Evolutionary conservation across 2,113 vertebrate genomes (phyloP).

Genomic region (Felis chaus): DNA sequence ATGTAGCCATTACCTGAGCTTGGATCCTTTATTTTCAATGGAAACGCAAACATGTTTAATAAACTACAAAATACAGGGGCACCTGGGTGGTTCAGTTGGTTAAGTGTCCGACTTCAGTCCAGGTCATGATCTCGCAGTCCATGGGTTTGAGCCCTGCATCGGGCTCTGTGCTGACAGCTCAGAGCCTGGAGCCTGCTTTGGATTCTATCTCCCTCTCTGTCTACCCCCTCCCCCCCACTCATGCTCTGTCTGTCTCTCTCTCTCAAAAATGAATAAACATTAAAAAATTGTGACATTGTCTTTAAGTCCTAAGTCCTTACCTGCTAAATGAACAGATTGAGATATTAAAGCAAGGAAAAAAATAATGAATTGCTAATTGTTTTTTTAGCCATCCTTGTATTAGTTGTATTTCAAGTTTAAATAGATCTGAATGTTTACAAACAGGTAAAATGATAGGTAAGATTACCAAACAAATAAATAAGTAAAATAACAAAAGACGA

Average conservation of each 20-base stretch:
- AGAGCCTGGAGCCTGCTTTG: no score
- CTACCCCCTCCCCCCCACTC: no score
- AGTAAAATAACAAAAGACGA: neutral
- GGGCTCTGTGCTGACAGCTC: no score
- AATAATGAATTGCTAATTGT: neutral
- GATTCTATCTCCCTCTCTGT: no score
- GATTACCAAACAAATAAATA: neutral
- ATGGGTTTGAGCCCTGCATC: no score
- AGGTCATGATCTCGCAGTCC: no score
- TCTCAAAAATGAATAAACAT: no score
- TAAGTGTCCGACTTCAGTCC: no score
- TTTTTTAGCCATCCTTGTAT: neutral
- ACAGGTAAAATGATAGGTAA: neutral
- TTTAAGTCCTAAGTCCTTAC: neutral
- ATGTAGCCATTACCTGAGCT: neutral
- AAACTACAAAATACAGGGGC: neutral
- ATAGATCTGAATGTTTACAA: neutral
- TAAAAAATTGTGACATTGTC: neutral
- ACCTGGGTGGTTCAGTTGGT: no score
- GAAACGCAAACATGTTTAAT: slow-evolving; percentile 1
- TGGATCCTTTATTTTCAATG: slow-evolving; percentile 31
- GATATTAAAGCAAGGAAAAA: neutral
- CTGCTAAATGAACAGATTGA: neutral
- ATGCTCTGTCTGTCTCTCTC: no score
- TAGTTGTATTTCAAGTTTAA: slow-evolving; percentile 35